A percentile compares a stretch with the other conserved stretches of the same genome.
Evolutionary conservation across 2,888 invertebrate species (phyloP).

Genomic region (Junonia oenone): DNA sequence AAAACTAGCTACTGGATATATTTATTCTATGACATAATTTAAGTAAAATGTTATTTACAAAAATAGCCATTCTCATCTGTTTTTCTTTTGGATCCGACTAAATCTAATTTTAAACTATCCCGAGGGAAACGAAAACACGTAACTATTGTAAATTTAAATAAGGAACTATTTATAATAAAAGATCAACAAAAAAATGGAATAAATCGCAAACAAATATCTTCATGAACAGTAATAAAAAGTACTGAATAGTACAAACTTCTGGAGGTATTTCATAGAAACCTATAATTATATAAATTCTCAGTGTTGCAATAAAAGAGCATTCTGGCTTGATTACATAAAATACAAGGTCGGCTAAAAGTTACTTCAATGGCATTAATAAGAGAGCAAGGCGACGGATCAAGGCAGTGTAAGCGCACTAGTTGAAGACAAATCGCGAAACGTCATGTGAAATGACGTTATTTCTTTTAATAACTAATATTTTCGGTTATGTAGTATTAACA

Average conservation of each 20-base stretch:
- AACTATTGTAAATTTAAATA: constrained; percentile 34
- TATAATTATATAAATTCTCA: constrained; percentile 4
- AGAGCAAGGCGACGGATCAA: constrained; percentile 20
- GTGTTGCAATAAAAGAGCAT: constrained; percentile 13
- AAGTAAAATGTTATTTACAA: constrained; percentile 77
- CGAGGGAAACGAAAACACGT: constrained; percentile 37
- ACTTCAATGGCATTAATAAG: neutral
- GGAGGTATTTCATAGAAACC: neutral
- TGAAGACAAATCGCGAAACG: constrained; percentile 3
- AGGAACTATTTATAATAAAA: constrained; percentile 34
- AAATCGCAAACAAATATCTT: constrained; percentile 10
- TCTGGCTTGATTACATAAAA: constrained; percentile 7
- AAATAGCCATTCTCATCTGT: constrained; percentile 69
- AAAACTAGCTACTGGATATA: constrained; percentile 73
- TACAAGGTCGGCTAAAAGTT: neutral
- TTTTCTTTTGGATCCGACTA: constrained; percentile 56
- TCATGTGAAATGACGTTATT: constrained; percentile 5
- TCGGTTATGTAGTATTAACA: neutral
- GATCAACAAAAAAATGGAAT: constrained; percentile 18
- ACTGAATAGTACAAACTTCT: constrained; percentile 4
- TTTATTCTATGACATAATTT: constrained; percentile 73
- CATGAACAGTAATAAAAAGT: constrained; percentile 2
- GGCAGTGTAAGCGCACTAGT: constrained; percentile 19
- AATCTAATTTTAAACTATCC: constrained; percentile 46
- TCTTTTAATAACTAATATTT: neutral